Conservation (phyloP, 2,888 invertebrate genomes). For the Habroteleia sp. region DNA sequence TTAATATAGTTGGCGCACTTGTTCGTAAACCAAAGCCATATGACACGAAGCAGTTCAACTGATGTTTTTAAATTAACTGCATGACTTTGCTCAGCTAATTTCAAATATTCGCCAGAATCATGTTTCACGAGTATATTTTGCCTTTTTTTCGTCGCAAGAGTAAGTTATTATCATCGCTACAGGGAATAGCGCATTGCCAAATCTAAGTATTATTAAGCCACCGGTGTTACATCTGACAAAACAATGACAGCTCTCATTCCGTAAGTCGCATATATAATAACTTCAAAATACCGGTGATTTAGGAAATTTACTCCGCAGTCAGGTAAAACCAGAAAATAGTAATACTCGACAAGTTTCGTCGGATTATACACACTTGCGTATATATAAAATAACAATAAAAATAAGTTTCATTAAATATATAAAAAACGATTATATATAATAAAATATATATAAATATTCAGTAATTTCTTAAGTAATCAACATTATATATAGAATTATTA, state of each 20-base stretch:
- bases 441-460: too few relatives aligned
- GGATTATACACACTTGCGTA: slow-evolving; percentile 10
- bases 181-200: slow-evolving; percentile 12
- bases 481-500: too few relatives aligned
- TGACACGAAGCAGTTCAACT: background rate
- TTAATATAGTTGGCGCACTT: slow-evolving; percentile 5
- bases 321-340: slow-evolving; percentile 9
- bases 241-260: slow-evolving; percentile 37
- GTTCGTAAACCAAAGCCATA: background rate
- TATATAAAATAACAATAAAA: too few relatives aligned
- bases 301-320: background rate
- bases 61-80: slow-evolving; percentile 4
- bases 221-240: slow-evolving; percentile 29
- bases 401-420: background rate
- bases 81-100: background rate
- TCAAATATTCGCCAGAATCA: background rate
- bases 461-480: too few relatives aligned
- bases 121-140: slow-evolving; percentile 1
- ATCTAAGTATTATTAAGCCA: slow-evolving; percentile 10
- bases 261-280: slow-evolving; percentile 37
- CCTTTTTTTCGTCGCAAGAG: background rate
- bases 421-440: background rate
- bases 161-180: slow-evolving; percentile 12
- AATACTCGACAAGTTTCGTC: background rate
- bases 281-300: slow-evolving; percentile 4